These are phyloP conservation scores for Achatina immaculata DNA, from an alignment of 1,140 invertebrate genomes.

Conservation along the genomic window DNA sequence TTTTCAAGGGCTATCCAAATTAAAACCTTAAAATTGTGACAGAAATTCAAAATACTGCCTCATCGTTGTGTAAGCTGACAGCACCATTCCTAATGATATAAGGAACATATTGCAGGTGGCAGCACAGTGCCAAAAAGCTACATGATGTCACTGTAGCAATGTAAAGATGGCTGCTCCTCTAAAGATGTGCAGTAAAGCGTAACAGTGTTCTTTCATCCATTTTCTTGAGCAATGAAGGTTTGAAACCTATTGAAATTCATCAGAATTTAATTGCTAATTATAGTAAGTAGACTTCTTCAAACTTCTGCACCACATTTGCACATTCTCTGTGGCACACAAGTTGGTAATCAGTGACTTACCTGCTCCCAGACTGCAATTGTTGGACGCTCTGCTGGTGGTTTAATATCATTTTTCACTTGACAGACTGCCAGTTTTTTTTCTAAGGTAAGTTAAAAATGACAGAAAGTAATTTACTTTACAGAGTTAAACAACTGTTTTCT, in stretches of 20 bases:
- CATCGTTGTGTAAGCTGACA: too few relatives aligned
- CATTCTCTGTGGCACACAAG: neutral
- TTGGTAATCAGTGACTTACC: constrained; percentile 41
- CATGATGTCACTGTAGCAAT: too few relatives aligned
- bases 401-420: constrained; percentile 58
- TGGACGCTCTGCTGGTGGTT: constrained; percentile 53
- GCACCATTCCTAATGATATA: too few relatives aligned
- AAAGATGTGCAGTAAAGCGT: too few relatives aligned
- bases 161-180: too few relatives aligned
- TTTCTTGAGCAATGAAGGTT: neutral
- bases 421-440: constrained; percentile 60
- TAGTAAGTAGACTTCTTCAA: neutral
- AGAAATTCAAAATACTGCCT: too few relatives aligned
- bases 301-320: neutral
- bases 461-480: neutral
- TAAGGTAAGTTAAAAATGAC: constrained; percentile 43
- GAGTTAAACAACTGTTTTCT: neutral
- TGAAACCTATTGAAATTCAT: neutral
- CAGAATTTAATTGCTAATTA: neutral
- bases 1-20: neutral
- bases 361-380: constrained; percentile 63
- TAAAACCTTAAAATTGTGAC: too few relatives aligned
- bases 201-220: too few relatives aligned
- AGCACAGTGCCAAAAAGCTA: too few relatives aligned
- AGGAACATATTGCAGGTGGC: too few relatives aligned